These are phyloP conservation scores for Xerus inauris DNA, from an alignment of 2,113 vertebrate species.

Conservation along the genomic window DNA sequence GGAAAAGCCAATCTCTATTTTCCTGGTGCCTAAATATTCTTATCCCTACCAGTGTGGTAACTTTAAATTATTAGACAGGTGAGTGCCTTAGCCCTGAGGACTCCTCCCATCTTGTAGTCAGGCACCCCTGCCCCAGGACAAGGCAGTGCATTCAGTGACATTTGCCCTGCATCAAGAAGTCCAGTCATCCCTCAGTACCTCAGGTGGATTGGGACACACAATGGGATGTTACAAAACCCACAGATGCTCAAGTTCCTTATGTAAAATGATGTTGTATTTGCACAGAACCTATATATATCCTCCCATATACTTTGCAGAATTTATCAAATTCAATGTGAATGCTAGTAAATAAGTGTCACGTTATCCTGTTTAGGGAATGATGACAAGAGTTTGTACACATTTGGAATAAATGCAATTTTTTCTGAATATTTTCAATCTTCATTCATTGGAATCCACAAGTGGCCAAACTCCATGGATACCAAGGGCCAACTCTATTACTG, in stretches of 20 bases:
- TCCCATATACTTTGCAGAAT: not conserved
- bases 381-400: not conserved
- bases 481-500: not conserved
- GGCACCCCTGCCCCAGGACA: not conserved
- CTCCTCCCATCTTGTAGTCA: not conserved
- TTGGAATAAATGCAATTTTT: not conserved
- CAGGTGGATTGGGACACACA: not conserved
- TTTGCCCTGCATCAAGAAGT: not conserved
- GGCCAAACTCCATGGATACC: not conserved
- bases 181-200: not conserved
- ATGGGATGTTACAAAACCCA: not conserved
- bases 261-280: not conserved
- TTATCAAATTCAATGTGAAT: not conserved
- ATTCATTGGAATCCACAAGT: too few species aligned
- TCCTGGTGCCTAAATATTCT: not conserved
- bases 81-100: not conserved
- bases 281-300: not conserved
- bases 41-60: not conserved
- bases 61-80: not conserved
- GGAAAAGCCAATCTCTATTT: not conserved
- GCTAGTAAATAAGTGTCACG: not conserved
- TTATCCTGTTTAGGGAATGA: not conserved
- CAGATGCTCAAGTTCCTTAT: not conserved
- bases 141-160: not conserved
- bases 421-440: not conserved